Conservation (phyloP, 2,888 invertebrate genomes). For the Hoplodrina blanda region DNA sequence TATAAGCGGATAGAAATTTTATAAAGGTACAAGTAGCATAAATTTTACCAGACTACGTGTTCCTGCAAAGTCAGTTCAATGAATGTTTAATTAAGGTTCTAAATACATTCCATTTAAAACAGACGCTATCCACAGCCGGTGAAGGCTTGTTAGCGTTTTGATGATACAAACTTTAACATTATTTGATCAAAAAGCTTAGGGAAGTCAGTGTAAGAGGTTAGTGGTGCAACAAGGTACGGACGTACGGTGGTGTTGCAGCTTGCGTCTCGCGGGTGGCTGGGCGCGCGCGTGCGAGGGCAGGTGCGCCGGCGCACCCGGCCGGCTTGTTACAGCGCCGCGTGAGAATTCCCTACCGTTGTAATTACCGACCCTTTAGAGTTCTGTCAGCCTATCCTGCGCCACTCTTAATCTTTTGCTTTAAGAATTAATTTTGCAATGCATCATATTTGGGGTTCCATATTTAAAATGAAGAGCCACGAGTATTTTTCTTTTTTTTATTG, state of each 20-base stretch:
- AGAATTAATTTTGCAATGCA: constrained; percentile 26
- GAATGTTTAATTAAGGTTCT: not conserved
- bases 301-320: constrained; percentile 86
- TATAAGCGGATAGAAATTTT: not conserved
- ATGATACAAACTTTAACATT: constrained; percentile 4
- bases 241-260: constrained; percentile 57
- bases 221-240: constrained; percentile 59
- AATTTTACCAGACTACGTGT: constrained; percentile 2
- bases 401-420: constrained; percentile 34
- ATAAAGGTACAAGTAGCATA: not conserved
- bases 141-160: constrained; percentile 7
- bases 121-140: not conserved
- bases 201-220: constrained; percentile 54
- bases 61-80: not conserved
- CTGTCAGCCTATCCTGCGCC: constrained; percentile 23
- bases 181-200: constrained; percentile 36
- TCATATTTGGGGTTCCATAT: constrained; percentile 4
- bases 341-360: constrained; percentile 80
- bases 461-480: not conserved
- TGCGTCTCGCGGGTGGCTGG: constrained; percentile 59
- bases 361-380: constrained; percentile 78
- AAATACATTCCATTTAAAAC: constrained; percentile 8
- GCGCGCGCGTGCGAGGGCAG: constrained; percentile 74
- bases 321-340: constrained; percentile 75
- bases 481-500: not conserved